Percentiles rank a stretch among this genome's conserved stretches.
Evolutionary conservation across 1,140 invertebrate genomes (phyloP).

Genomic region (Sycobia sp.): DNA sequence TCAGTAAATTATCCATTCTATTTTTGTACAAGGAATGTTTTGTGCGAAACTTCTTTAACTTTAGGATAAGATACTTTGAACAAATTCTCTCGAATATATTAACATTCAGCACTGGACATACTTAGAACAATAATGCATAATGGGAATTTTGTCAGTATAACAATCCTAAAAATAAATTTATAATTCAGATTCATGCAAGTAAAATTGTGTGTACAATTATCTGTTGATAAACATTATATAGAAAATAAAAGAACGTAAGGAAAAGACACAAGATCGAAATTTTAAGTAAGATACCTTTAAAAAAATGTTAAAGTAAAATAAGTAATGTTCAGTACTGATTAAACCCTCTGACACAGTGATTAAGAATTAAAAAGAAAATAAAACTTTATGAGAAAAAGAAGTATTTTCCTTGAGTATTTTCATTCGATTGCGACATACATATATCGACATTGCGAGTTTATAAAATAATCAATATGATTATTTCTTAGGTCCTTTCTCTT

Average conservation of each 20-base stretch:
- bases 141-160: too few relatives aligned
- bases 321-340: conserved; percentile 4
- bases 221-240: too few relatives aligned
- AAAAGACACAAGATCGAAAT: too few relatives aligned
- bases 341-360: neutral
- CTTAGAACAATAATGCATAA: neutral
- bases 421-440: conserved; percentile 4
- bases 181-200: too few relatives aligned
- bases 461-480: conserved; percentile 34
- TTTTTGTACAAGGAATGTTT: conserved; percentile 27
- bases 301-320: too few relatives aligned
- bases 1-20: neutral
- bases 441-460: conserved; percentile 14
- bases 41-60: conserved; percentile 5
- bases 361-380: neutral
- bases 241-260: too few relatives aligned
- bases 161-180: too few relatives aligned
- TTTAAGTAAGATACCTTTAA: too few relatives aligned
- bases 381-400: conserved; percentile 12
- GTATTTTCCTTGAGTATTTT: conserved; percentile 26
- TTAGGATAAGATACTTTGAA: neutral
- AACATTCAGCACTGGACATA: conserved; percentile 8
- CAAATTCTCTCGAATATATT: neutral
- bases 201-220: too few relatives aligned
- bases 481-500: conserved; percentile 1